Base-by-base conservation (phyloP, 2,113 vertebrate species). In the Globicephala melas region DNA sequence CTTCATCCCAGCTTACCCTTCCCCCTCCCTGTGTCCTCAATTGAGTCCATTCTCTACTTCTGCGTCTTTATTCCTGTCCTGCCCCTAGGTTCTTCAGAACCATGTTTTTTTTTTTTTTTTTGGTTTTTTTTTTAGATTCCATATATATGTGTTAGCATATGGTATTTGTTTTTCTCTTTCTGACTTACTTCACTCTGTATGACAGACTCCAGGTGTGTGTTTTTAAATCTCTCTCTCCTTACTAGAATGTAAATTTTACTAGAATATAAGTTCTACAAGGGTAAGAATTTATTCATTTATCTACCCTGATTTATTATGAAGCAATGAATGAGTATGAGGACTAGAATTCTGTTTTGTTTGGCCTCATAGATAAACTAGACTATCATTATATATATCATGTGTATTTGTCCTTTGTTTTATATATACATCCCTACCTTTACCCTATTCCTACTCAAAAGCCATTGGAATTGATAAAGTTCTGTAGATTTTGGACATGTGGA, bases 301-400 rank as follows among this genome's bases (percentile, higher is more conserved):
- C 28, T 87, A 15, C 76, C 23, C 23, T 81, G 36, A 95, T 53
- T 85, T 81, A 44, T 62, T 84, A 83, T 70, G 44, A 95, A 81
- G 13, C 26, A 84, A 14, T 93, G 28, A 76, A 58, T 89, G 47
- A 74, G 18, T 73, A 44, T 68, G 68, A 95, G 26, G 17, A 7
- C 47, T 91, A 87, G 50, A 92, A 85, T 91, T 85, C 63, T 80
- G 14, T 89, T 97, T 26, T 85, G 21, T 53, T 79, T 92, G 62
- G 41, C n/a, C 47, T 95, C 13, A 77, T 50, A 88, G 26, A 85
- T 87, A 74, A 85, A 76, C 10, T 93, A 86, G 20, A 18, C 50
- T 89, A 33, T 87, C 3, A 50, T 55, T 94, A 44, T 36, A 36
- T 36, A 36, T 36, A 36, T 38, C 90, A 74, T 71, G 25, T 47